Evolutionary conservation across 1,140 invertebrate genomes (phyloP).

Genomic region (Mizuhopecten yessoensis): DNA sequence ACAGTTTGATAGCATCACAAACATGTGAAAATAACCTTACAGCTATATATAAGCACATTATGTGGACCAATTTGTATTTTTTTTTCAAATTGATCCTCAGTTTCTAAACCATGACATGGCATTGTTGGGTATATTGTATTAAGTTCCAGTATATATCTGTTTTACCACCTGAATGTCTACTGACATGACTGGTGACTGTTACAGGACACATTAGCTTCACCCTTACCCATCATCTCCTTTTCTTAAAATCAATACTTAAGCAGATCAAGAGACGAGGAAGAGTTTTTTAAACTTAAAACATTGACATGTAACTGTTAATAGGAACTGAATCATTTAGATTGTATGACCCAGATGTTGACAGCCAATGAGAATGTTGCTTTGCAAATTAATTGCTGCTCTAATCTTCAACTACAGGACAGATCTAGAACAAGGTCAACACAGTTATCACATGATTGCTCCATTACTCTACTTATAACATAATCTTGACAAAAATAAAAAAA

Average conservation of each 20-base stretch:
- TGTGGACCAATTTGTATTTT: too few species aligned
- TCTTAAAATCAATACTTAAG: slow-evolving; percentile 34
- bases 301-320: slow-evolving; percentile 2
- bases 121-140: background rate
- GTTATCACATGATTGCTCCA: background rate
- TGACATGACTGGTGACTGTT: background rate
- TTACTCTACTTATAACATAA: background rate
- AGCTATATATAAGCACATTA: too few species aligned
- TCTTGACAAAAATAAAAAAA: too few species aligned
- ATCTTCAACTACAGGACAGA: background rate
- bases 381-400: background rate
- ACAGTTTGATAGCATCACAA: too few species aligned
- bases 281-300: slow-evolving; percentile 22
- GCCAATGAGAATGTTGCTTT: background rate
- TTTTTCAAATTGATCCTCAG: too few species aligned
- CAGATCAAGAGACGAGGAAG: background rate
- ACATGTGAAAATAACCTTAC: too few species aligned
- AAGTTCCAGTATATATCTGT: background rate
- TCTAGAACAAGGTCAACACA: slow-evolving; percentile 14
- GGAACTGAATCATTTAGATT: slow-evolving; percentile 32
- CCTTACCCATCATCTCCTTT: background rate
- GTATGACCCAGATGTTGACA: slow-evolving; percentile 30
- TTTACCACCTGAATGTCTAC: background rate
- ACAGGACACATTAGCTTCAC: background rate
- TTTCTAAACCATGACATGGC: background rate